A percentile compares a stretch with the other conserved stretches of the same genome.
These are phyloP conservation scores for Anoplius nigerrimus DNA, from an alignment of 2,888 invertebrate species.

Conservation along the genomic window DNA sequence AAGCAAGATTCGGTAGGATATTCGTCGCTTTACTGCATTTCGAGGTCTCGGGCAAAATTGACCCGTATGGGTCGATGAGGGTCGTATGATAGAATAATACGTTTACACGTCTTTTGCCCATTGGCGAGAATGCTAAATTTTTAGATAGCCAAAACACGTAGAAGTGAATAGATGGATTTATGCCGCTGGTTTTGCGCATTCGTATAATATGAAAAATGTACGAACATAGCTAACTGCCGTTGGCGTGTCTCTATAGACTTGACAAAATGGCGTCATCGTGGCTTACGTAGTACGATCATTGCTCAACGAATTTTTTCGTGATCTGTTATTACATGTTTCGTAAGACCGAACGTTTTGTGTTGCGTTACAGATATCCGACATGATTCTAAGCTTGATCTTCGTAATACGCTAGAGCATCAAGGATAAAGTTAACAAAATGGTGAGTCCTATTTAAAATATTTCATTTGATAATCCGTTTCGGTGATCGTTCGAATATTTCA, in stretches of 20 bases:
- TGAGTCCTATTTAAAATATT: conserved; percentile 40
- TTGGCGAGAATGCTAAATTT: not conserved
- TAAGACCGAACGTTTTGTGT: conserved; percentile 52
- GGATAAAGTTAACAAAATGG: conserved; percentile 53
- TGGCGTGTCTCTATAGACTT: conserved; percentile 3
- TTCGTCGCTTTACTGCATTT: not conserved
- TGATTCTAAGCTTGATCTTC: conserved; percentile 43
- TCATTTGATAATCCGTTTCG: conserved; percentile 16
- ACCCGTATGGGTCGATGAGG: conserved; percentile 17
- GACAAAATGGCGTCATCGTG: conserved; percentile 48
- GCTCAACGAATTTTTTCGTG: conserved; percentile 12
- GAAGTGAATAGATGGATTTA: too few relatives aligned
- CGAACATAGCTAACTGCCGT: too few relatives aligned
- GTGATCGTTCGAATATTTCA: conserved; percentile 21
- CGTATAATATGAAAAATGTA: not conserved
- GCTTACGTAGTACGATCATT: conserved; percentile 29
- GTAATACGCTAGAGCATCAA: conserved; percentile 46
- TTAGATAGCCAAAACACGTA: not conserved
- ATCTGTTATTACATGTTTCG: conserved; percentile 13
- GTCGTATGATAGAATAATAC: not conserved
- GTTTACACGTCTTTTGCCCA: not conserved
- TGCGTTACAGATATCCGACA: conserved; percentile 61
- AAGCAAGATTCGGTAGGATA: not conserved
- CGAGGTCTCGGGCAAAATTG: not conserved
- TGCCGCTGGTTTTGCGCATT: not conserved